Conservation (phyloP, 2,888 invertebrate genomes). For the Smittia aterrima region DNA sequence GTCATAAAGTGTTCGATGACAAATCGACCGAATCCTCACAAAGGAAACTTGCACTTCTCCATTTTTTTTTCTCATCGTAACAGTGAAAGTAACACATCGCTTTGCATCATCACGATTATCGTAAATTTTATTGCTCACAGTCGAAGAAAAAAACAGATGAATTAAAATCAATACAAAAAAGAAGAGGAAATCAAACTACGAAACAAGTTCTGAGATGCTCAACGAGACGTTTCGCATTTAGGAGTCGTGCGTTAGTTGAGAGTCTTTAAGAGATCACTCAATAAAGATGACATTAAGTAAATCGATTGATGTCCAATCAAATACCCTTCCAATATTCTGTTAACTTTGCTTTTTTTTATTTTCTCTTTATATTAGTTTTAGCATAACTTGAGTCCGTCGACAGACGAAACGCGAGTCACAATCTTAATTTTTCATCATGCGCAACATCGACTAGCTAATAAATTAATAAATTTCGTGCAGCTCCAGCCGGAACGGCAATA, state of each 20-base stretch:
- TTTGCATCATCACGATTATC: background rate
- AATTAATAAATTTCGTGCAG: background rate
- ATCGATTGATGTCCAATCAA: too few species aligned
- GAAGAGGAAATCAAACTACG: background rate
- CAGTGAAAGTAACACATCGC: slow-evolving; percentile 3
- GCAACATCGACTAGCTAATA: slow-evolving; percentile 8
- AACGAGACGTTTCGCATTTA: too few species aligned
- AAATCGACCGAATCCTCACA: too few species aligned
- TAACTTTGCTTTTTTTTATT: too few species aligned
- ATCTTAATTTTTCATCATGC: background rate
- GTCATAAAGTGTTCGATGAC: too few species aligned
- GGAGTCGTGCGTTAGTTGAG: too few species aligned
- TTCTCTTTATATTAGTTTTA: too few species aligned
- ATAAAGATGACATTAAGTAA: too few species aligned
- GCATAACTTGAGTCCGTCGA: background rate
- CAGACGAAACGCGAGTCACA: background rate
- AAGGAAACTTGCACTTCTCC: too few species aligned
- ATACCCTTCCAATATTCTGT: too few species aligned
- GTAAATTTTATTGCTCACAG: background rate
- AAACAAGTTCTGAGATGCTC: background rate
- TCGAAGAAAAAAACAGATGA: background rate
- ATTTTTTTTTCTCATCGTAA: too few species aligned
- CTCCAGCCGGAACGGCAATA: background rate
- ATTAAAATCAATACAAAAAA: background rate
- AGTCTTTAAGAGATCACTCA: too few species aligned